Base-by-base conservation (phyloP, 2,113 vertebrate species). In the Cyanistes caeruleus region DNA sequence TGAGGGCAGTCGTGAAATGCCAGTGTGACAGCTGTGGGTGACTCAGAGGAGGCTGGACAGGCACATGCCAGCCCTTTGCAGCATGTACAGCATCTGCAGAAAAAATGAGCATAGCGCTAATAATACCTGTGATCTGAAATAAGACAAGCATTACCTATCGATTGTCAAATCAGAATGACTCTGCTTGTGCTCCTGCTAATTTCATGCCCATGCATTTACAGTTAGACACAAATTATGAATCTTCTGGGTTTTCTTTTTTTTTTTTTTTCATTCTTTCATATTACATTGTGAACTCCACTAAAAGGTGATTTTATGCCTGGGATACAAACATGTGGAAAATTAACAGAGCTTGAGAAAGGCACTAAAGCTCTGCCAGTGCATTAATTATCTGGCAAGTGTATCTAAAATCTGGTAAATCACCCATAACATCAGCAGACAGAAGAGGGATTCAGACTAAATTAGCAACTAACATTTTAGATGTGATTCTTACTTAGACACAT, bases 321-420 rank as follows among this genome's bases (percentile, higher is more conserved):
- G 49, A 33, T 87, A 58, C 10, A 56, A 87, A 87, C 77, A 80
- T 94, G 90, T 91, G 80, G 90, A 90, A 95, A 91, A 97, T 94
- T 92, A 87, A 96, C 70, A 68, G 77, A 76, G 48, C 94, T 94
- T 96, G 85, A 79, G 90, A 90, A 92, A 90, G 63, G 79, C 74
- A 74, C 70, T 95, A 91, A 92, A 92, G 84, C 51, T 87, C 73
- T 79, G 39, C 18, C 15, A 73, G 69, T 76, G 82, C 69, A 67
- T 94, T 90, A 75, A 97, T 94, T 97, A 92, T 88, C 69, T 77
- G 52, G 55, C 55, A 85, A 84, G 56, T 83, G 12, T 76, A 69
- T 87, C 90, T 94, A 87, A 86, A 59, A 56, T 87, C 62, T 91
- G 70, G 78, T 90, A 93, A 92, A 91, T 91, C 65, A 78, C 55